Base-by-base conservation (phyloP, 2,113 vertebrate genomes). In the Casuarius casuarius region DNA sequence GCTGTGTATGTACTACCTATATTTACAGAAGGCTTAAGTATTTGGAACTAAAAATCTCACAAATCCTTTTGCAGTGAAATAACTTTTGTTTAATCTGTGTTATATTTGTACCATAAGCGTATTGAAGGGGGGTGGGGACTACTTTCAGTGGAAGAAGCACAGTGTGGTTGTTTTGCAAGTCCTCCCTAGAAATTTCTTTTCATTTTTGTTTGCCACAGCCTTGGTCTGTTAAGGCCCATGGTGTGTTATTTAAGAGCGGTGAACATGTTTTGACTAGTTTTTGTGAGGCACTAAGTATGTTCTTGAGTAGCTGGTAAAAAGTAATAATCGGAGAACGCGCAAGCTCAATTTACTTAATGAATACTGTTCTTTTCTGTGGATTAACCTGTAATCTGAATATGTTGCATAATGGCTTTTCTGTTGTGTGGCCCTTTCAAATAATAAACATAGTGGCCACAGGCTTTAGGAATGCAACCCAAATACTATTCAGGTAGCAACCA, bases 221-320 rank as follows among this genome's bases (percentile, higher is more conserved):
- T 71, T 59, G 78, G 90, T 63, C 54, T 85, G 40, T 2, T 14
- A 87, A 87, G 52, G 81, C 62, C 58, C 5, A 1, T 31, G 49
- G 38, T 40, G 26, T 54, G 19, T 94, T 96, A 66, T 67, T 96
- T 87, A 87, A 87, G 85, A 93, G 90, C 7, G 12, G 79, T 12
- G 84, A 90, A 81, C 72, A 0, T 95, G 94, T 95, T 97, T 90
- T 90, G 87, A 96, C 93, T 87, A 11, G 94, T 85, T 92, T 92
- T 83, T 94, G 66, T 3, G 6, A 91, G 81, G 93, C 81, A 81
- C 68, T 90, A 80, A 54, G n/a, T 90, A 79, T 89, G 61, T 74
- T 95, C 85, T 71, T 66, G 72, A 92, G 79, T 46, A 63, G 63
- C 85, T 0, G 1, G 75, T 80, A 72, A 79, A 89, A 93, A 91